A percentile compares a stretch with the other conserved stretches of the same genome.
These are phyloP conservation scores for Andrena minutula DNA, from an alignment of 2,888 invertebrate species.

Conservation along the genomic window DNA sequence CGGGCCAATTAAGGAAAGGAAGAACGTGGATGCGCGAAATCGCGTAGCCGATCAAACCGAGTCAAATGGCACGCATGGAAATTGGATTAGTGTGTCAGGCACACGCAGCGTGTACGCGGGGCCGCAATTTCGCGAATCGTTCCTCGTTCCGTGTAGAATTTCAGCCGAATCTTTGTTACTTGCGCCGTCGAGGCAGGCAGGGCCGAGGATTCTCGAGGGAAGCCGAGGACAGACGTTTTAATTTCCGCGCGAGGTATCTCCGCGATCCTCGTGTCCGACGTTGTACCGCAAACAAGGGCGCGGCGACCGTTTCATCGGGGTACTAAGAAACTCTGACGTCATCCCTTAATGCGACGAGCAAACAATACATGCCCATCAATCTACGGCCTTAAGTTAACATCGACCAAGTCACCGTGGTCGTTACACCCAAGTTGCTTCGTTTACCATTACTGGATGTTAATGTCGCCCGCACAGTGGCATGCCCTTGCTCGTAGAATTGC, in stretches of 20 bases:
- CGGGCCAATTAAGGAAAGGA: background rate
- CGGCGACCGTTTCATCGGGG: constrained; percentile 45
- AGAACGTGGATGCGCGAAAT: constrained; percentile 46
- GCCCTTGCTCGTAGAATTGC: background rate
- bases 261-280: background rate
- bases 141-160: background rate
- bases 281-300: constrained; percentile 54
- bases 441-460: background rate
- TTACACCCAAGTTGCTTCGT: background rate
- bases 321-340: constrained; percentile 55
- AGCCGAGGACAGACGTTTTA: background rate
- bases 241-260: background rate
- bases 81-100: constrained; percentile 70
- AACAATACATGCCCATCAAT: constrained; percentile 32
- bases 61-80: constrained; percentile 53
- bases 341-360: constrained; percentile 31
- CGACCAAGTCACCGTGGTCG: background rate
- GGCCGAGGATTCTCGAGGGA: background rate
- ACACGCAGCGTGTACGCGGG: constrained; percentile 21
- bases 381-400: background rate
- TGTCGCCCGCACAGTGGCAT: background rate
- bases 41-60: constrained; percentile 42
- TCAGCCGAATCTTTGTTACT: background rate
- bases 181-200: background rate
- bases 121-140: background rate